These are phyloP conservation scores for Variabilichromis moorii DNA, from an alignment of 2,113 vertebrate species.

Conservation along the genomic window DNA sequence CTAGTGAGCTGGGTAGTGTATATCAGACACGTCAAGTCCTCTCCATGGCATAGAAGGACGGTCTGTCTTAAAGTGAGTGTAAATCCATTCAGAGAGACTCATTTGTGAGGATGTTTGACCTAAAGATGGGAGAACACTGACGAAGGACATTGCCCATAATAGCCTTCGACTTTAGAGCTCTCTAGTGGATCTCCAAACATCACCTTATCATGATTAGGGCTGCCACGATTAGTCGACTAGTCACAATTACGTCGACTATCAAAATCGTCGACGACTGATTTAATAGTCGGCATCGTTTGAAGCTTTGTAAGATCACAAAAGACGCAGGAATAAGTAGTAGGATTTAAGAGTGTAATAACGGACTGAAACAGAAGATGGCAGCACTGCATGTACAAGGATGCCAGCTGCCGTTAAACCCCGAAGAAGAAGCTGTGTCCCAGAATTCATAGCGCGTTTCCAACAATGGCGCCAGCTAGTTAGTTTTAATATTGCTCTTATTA, in stretches of 20 bases:
- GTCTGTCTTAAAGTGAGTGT: not conserved
- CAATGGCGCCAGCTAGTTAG: not conserved
- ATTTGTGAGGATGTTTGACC: not conserved
- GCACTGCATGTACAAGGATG: not conserved
- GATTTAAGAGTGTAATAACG: not conserved
- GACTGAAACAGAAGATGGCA: not conserved
- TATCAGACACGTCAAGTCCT: not conserved
- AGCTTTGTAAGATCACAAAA: not conserved
- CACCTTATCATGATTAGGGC: not conserved
- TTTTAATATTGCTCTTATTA: not conserved
- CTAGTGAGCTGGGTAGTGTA: not conserved
- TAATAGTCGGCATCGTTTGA: not conserved
- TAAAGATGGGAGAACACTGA: not conserved
- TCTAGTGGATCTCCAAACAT: not conserved
- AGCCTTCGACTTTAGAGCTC: not conserved
- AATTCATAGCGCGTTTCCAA: rapidly evolving
- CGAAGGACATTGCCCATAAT: not conserved
- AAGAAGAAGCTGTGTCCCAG: not conserved
- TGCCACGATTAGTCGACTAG: not conserved
- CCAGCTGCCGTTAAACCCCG: not conserved
- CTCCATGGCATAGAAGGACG: not conserved
- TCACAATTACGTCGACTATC: not conserved
- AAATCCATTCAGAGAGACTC: not conserved
- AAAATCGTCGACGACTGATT: rapidly evolving
- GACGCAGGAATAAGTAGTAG: not conserved